Conservation (phyloP, 2,113 vertebrate genomes). For the Syngnathoides biaculeatus region DNA sequence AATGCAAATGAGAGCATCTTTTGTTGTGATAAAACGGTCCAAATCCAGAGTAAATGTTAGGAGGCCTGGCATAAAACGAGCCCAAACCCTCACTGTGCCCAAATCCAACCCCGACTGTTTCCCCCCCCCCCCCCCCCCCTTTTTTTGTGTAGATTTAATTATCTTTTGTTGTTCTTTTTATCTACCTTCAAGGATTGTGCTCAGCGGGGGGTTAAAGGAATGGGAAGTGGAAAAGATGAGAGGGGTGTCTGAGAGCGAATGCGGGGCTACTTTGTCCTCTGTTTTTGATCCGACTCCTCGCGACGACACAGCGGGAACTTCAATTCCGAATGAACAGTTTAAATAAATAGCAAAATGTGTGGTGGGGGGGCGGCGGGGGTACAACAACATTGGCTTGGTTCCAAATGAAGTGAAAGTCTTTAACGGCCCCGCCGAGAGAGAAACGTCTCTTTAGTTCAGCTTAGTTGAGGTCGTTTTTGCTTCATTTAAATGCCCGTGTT, state of each 20-base stretch:
- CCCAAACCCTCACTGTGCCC: constrained; percentile 67
- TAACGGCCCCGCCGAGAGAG: constrained; percentile 46
- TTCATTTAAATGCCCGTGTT: constrained; percentile 44
- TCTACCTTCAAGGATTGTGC: constrained; percentile 77
- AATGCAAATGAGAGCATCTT: constrained; percentile 49
- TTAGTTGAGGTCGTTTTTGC: constrained; percentile 48
- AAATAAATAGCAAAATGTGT: neutral
- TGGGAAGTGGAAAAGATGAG: constrained; percentile 71
- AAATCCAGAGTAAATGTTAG: constrained; percentile 55
- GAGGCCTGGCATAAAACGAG: constrained; percentile 68
- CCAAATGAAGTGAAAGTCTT: constrained; percentile 52
- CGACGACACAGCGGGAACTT: constrained; percentile 74
- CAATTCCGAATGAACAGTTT: constrained; percentile 65
- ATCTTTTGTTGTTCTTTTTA: constrained; percentile 76
- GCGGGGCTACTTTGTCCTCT: constrained; percentile 62
- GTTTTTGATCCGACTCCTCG: constrained; percentile 64
- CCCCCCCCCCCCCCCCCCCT: no score
- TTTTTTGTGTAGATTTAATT: constrained; percentile 77
- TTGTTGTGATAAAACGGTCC: constrained; percentile 41
- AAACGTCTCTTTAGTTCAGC: constrained; percentile 55
- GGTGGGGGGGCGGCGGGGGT: no score
- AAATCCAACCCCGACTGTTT: constrained; percentile 74
- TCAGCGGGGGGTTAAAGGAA: constrained; percentile 74
- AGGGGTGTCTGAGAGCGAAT: constrained; percentile 54
- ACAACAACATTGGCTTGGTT: constrained; percentile 30